Conservation (phyloP, 1,140 invertebrate species). For the Ostrea denselamellosa region DNA sequence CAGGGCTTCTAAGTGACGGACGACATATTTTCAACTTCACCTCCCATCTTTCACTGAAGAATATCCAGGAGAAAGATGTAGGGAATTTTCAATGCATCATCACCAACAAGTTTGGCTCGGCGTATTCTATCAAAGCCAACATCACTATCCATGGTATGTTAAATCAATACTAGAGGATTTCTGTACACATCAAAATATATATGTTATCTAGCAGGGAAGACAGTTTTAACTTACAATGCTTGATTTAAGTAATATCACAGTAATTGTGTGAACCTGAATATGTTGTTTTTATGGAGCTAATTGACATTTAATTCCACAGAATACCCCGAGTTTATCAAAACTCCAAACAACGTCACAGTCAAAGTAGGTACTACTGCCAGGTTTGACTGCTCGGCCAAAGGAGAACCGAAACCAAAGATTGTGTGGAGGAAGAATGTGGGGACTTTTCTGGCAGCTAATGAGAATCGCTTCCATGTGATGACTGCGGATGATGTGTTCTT, state of each 20-base stretch:
- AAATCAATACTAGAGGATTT: too few species aligned
- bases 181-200: too few species aligned
- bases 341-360: conserved; percentile 90
- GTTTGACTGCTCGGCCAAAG: conserved; percentile 93
- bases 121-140: conserved; percentile 91
- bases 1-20: conserved; percentile 44
- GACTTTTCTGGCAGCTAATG: conserved; percentile 95
- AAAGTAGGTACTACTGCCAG: conserved; percentile 91
- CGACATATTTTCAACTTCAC: conserved; percentile 77
- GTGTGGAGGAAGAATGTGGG: conserved; percentile 93
- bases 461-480: conserved; percentile 95
- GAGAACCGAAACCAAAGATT: conserved; percentile 92
- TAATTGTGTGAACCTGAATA: too few species aligned
- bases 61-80: conserved; percentile 87
- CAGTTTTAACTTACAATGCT: too few species aligned
- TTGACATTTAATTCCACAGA: conserved; percentile 81
- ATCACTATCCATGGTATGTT: conserved; percentile 88
- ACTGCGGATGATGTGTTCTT: conserved; percentile 94
- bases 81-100: conserved; percentile 96
- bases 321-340: conserved; percentile 92
- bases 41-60: conserved; percentile 86
- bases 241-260: too few species aligned
- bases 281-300: too few species aligned
- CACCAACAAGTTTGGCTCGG: conserved; percentile 92
- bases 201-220: too few species aligned